Base-by-base conservation (phyloP, 2,888 invertebrate species). In the Monochamus alternatus region DNA sequence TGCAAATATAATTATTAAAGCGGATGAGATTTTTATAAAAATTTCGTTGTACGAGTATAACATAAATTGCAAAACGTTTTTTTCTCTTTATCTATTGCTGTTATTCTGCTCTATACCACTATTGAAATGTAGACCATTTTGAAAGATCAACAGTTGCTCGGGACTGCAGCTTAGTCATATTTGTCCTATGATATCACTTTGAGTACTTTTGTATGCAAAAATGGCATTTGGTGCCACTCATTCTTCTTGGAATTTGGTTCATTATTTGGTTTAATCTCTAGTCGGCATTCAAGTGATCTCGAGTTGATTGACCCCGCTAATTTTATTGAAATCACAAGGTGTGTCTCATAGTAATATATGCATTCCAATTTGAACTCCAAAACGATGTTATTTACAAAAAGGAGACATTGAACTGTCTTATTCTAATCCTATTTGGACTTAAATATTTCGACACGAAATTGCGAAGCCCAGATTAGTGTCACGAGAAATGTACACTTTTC, bases 311-410 rank as follows among this genome's bases (percentile, higher is more conserved):
- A 55, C 55, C 55, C 7, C 7, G 14, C n/a, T 14, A 12, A 22
- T 55, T 55, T 55, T 55, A 55, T 55, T 55, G 5, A 55, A 55
- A 55, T 55, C 7, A n/a, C 14, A 14, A 55, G 55, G 55, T 55
- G 55, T 55, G 55, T 55, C 55, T n/a, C 14, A 8, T 14, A 55
- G n/a, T 55, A 55, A 55, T 55, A 7, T 55, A 55, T 10, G 55
- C 55, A 55, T 8, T 55, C n/a, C n/a, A n/a, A 55, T 55, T n/a
- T 55, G 55, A 55, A 55, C 55, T 12, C n/a, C 14, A 55, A 55
- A 55, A 55, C 14, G n/a, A 22, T 55, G n/a, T 14, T 55, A 22
- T 55, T 55, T 55, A 55, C 55, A 55, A 12, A 12, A 22, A 55
- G 55, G n/a, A 38, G 38, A 55, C 22, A 55, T n/a, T 55, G 55